These are phyloP conservation scores for roundworm (Caenorhabditis elegans) DNA, from an alignment of 1,140 invertebrate species.

Conservation along the genomic window WBcel235 BX284605.5:9216501-9217000, in stretches of 20 bases:
- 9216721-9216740: background rate
- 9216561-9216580: constrained; percentile 83
- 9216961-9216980: background rate
- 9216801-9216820: background rate
- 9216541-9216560: constrained; percentile 95
- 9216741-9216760: background rate
- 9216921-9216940: background rate
- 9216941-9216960: background rate
- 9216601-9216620: constrained; percentile 81
- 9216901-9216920: too few species aligned
- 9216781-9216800: background rate
- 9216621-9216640: constrained; percentile 22
- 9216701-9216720: background rate
- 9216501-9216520: constrained; percentile 93
- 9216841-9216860: background rate
- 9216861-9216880: background rate
- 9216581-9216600: constrained; percentile 92
- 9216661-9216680: constrained; percentile 27
- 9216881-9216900: background rate
- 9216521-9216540: constrained; percentile 95
- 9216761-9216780: background rate
- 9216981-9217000: background rate
- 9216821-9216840: constrained; percentile 7
- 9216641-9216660: background rate
- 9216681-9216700: constrained; percentile 3